Conservation (phyloP, 2,113 vertebrate genomes). For the Megalops atlanticus region DNA sequence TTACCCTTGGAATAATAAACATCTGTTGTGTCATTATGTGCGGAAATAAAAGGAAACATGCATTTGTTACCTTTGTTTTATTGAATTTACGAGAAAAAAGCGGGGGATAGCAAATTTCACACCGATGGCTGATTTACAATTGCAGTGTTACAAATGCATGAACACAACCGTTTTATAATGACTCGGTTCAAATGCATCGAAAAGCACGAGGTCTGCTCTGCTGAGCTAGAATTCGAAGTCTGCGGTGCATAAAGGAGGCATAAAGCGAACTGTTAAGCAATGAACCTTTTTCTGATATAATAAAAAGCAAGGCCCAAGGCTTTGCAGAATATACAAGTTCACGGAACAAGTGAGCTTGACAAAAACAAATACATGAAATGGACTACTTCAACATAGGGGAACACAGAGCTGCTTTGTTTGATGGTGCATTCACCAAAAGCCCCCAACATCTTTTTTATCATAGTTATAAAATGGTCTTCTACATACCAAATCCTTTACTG, state of each 20-base stretch:
- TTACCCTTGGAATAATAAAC: slow-evolving; percentile 64
- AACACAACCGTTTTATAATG: slow-evolving; percentile 60
- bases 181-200: slow-evolving; percentile 57
- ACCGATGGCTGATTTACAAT: slow-evolving; percentile 63
- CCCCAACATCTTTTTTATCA: background rate
- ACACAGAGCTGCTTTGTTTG: slow-evolving; percentile 10
- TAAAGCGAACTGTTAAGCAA: slow-evolving; percentile 60
- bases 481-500: background rate
- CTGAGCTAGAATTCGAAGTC: slow-evolving; percentile 70
- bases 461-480: background rate
- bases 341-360: slow-evolving; percentile 43
- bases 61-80: slow-evolving; percentile 43
- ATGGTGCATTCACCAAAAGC: background rate
- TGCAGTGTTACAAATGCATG: slow-evolving; percentile 62
- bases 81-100: slow-evolving; percentile 48
- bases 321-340: slow-evolving; percentile 55
- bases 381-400: slow-evolving; percentile 15
- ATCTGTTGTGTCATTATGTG: slow-evolving; percentile 65
- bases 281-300: slow-evolving; percentile 55
- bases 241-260: slow-evolving; percentile 71
- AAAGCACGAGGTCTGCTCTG: slow-evolving; percentile 66
- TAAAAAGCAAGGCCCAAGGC: slow-evolving; percentile 65
- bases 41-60: slow-evolving; percentile 62
- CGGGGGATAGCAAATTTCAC: slow-evolving; percentile 58
- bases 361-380: slow-evolving; percentile 41